These are phyloP conservation scores for Orbicella faveolata DNA, from an alignment of 64 coral and sea anemone genomes.

Conservation along the genomic window DNA sequence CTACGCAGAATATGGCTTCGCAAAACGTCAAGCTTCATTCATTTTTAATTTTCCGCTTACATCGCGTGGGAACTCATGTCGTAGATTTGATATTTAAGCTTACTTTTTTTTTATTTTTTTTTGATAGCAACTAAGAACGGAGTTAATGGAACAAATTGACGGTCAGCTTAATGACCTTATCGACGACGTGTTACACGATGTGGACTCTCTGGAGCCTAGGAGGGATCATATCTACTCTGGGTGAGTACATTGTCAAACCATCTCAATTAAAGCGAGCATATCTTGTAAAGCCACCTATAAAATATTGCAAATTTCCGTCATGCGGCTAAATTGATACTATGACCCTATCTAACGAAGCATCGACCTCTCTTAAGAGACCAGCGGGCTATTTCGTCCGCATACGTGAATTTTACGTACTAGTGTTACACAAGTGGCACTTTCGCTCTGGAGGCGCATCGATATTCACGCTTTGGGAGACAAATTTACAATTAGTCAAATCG, in stretches of 20 bases:
- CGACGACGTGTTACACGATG: constrained; percentile 80
- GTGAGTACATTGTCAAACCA: not conserved
- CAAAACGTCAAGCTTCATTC: not conserved
- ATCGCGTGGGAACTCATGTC: not conserved
- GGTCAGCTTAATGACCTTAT: constrained; percentile 77
- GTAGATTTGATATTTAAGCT: not conserved
- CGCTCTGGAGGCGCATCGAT: no score
- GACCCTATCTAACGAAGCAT: no score
- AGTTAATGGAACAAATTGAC: constrained; percentile 81
- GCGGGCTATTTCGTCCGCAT: no score
- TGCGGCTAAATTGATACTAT: no score
- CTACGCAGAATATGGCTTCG: not conserved
- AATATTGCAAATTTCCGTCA: no score
- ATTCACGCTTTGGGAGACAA: no score
- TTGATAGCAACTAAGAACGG: constrained; percentile 76
- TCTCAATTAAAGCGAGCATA: no score
- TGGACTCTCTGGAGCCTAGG: constrained; percentile 11
- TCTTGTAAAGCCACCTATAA: no score
- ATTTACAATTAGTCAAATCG: no score
- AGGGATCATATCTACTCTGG: not conserved
- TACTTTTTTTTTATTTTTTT: not conserved
- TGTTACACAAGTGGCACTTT: no score
- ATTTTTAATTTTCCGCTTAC: not conserved
- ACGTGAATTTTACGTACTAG: no score
- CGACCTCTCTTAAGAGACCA: no score